Conservation (phyloP, 1,140 invertebrate genomes). For the Drosophila bocki region DNA sequence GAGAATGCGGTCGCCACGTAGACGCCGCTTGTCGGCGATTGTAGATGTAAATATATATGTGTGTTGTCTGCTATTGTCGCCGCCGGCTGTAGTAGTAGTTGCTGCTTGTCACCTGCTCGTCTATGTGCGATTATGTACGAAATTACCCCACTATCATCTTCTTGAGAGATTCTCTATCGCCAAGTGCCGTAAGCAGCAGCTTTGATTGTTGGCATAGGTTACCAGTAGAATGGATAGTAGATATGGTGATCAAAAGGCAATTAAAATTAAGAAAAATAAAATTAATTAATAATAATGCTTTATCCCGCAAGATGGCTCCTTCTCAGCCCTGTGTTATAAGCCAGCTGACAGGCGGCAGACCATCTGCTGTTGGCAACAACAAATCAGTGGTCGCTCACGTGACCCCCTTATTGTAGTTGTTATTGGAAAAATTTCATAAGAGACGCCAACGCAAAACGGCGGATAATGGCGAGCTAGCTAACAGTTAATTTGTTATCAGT, state of each 20-base stretch:
- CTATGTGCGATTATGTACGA: constrained; percentile 8
- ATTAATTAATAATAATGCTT: constrained; percentile 10
- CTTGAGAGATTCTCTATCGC: neutral
- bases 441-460: constrained; percentile 9
- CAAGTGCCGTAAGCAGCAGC: constrained; percentile 2
- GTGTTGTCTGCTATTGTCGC: constrained; percentile 14
- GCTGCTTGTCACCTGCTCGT: constrained; percentile 48
- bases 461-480: constrained; percentile 3
- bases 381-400: constrained; percentile 27
- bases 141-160: neutral
- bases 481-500: constrained; percentile 25
- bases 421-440: constrained; percentile 36
- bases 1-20: constrained; percentile 61
- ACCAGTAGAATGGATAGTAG: neutral
- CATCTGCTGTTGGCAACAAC: constrained; percentile 15
- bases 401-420: constrained; percentile 27
- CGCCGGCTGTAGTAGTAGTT: neutral
- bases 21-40: constrained; percentile 27
- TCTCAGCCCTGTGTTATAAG: neutral
- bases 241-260: neutral
- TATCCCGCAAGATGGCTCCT: neutral
- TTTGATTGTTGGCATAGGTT: neutral
- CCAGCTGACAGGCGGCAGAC: constrained; percentile 14
- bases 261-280: neutral
- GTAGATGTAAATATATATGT: neutral